Conservation (phyloP, 2,888 invertebrate species). For the Stenodema calcarata region DNA sequence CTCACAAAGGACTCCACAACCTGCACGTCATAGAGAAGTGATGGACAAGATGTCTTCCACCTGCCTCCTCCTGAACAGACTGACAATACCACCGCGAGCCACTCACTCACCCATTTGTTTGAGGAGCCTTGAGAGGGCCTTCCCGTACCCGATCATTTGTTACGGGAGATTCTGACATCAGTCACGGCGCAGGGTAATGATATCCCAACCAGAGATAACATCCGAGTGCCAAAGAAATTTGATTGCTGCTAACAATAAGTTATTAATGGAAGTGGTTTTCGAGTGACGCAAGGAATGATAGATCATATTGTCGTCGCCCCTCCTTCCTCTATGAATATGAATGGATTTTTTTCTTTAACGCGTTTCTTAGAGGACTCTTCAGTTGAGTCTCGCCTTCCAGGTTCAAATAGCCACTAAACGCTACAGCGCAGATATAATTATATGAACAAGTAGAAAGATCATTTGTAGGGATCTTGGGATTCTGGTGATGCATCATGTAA, state of each 20-base stretch:
- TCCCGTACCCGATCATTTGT: conserved; percentile 15
- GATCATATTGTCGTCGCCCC: conserved; percentile 43
- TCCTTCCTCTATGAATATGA: conserved; percentile 44
- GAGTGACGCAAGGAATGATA: conserved; percentile 39
- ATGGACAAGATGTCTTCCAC: background rate
- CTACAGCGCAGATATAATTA: too few relatives aligned
- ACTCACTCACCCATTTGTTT: conserved; percentile 25
- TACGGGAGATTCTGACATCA: conserved; percentile 31
- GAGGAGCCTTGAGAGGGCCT: background rate
- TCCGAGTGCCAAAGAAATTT: conserved; percentile 40
- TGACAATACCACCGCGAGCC: conserved; percentile 1
- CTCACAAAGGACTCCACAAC: background rate
- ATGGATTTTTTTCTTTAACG: background rate
- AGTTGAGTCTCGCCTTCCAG: background rate
- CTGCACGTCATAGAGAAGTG: background rate
- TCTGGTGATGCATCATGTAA: too few relatives aligned
- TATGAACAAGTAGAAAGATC: too few relatives aligned
- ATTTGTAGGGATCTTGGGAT: too few relatives aligned
- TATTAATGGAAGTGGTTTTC: conserved; percentile 27
- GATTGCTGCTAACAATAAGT: conserved; percentile 45
- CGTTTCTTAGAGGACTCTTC: background rate
- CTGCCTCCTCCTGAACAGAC: background rate
- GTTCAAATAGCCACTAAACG: too few relatives aligned
- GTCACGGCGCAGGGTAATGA: conserved; percentile 40
- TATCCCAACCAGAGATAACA: conserved; percentile 30